Base-by-base conservation (phyloP, 53 echinoderm and acorn worm genomes). In the Hippasteria phrygiana region DNA sequence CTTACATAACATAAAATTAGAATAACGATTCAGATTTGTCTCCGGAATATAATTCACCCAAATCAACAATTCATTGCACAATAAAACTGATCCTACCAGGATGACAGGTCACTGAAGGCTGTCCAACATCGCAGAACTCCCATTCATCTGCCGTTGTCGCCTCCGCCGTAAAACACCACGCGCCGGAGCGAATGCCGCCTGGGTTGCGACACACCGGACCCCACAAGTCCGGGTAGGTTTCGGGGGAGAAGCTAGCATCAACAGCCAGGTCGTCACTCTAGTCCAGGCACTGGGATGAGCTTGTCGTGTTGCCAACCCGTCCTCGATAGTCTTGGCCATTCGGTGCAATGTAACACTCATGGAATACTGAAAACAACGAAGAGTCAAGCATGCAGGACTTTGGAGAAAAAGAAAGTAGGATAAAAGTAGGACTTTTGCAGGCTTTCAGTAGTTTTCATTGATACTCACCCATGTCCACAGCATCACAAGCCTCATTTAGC, bases 241-340 rank as follows among this genome's bases (percentile, higher is more conserved):
- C 53, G 6, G 0, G 3, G 0, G 78, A 45, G 69, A 88, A 64
- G 17, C 77, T 51, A 16, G 48, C 65, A 22, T 29, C 32, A 12
- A 67, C 28, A 6, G 88, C 43, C 6, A 80, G 2, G 10, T 2
- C 12, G 31, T n/a, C 11, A 18, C 56, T 90, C 90, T 82, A 90
- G 35, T 59, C 31, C 2, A 33, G 31, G 62, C 90, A 90, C 34
- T n/a, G 35, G 18, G 26, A 13, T 3, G 24, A 22, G n/a, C 74
- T 73, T 0, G 59, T 1, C 3, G 81, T 82, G 0, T 0, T 28
- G 4, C 34, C 74, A 5, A 74, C 35, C 16, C 10, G 39, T 10
- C 90, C 90, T 9, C 82, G 80, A 64, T 90, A 90, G 53, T 90
- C 90, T 16, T 55, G 81, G 32, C 59, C 90, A 16, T 90, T 80